Percentiles rank a stretch among this genome's conserved stretches.
phyloP scores from a whole-genome alignment of 2,797 vertebrate species.

The Hyperoplus immaculatus region DNA sequence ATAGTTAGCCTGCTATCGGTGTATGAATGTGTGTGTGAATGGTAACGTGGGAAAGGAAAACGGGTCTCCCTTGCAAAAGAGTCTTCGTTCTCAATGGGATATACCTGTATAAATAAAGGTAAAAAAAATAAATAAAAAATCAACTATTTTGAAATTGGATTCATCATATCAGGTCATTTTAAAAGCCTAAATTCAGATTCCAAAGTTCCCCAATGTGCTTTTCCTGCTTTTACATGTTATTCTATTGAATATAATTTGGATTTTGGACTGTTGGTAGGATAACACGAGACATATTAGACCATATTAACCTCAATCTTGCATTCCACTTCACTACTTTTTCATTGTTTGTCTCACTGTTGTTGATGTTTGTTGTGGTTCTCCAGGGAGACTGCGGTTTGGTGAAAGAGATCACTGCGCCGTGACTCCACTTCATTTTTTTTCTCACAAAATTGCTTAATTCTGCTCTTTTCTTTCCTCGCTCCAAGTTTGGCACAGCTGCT shows the following conservation, averaged over 20 bases:
- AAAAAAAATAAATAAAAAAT: not conserved
- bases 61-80: too few species aligned
- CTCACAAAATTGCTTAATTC: slow-evolving; percentile 44
- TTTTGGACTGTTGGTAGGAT: not conserved
- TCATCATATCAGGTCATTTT: not conserved
- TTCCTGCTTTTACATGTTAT: not conserved
- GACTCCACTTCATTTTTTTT: slow-evolving; percentile 48
- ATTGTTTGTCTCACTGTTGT: slow-evolving; percentile 44
- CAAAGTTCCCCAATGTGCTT: not conserved
- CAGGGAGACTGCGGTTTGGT: slow-evolving; percentile 59
- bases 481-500: slow-evolving; percentile 61
- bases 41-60: too few species aligned
- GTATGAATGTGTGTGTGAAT: too few species aligned
- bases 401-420: slow-evolving; percentile 61
- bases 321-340: slow-evolving; percentile 32
- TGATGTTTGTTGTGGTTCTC: slow-evolving; percentile 52
- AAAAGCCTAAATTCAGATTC: not conserved
- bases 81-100: too few species aligned
- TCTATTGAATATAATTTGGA: not conserved
- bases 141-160: not conserved
- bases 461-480: slow-evolving; percentile 45
- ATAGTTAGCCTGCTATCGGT: too few species aligned
- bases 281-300: not conserved
- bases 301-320: not conserved
- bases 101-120: too few species aligned